These are phyloP conservation scores for Fundulus diaphanus DNA, from an alignment of 2,797 vertebrate genomes.

Conservation along the genomic window DNA sequence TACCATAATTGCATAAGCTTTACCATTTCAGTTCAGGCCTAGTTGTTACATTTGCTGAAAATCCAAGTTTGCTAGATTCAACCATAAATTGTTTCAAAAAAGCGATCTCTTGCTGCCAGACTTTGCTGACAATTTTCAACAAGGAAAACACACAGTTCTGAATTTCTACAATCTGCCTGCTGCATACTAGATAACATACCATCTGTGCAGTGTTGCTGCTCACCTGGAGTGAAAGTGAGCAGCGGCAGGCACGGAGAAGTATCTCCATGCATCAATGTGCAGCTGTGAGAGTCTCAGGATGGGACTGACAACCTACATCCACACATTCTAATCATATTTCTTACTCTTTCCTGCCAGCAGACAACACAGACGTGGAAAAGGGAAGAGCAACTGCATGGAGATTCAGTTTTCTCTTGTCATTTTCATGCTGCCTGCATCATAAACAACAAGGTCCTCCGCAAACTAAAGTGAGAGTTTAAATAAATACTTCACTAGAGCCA, in stretches of 20 bases:
- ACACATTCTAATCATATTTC: constrained; percentile 66
- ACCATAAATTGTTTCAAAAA: constrained; percentile 10
- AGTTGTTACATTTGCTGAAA: constrained; percentile 20
- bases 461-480: constrained; percentile 28
- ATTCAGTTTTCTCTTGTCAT: constrained; percentile 54
- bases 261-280: constrained; percentile 51
- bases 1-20: constrained; percentile 2
- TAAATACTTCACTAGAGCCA: constrained; percentile 39
- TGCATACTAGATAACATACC: constrained; percentile 63
- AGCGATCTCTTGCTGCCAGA: constrained; percentile 37
- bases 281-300: constrained; percentile 46
- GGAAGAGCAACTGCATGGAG: constrained; percentile 33
- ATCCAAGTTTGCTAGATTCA: constrained; percentile 30
- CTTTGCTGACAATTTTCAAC: constrained; percentile 43
- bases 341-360: constrained; percentile 47
- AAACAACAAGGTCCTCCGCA: constrained; percentile 41
- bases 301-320: constrained; percentile 49
- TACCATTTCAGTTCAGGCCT: not conserved
- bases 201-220: constrained; percentile 64
- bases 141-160: constrained; percentile 44
- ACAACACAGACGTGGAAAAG: constrained; percentile 34
- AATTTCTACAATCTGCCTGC: constrained; percentile 55
- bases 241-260: constrained; percentile 59
- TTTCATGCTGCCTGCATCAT: constrained; percentile 34
- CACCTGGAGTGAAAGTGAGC: constrained; percentile 61